Base-by-base conservation (phyloP, 2,113 vertebrate genomes). In the Scopus umbretta region DNA sequence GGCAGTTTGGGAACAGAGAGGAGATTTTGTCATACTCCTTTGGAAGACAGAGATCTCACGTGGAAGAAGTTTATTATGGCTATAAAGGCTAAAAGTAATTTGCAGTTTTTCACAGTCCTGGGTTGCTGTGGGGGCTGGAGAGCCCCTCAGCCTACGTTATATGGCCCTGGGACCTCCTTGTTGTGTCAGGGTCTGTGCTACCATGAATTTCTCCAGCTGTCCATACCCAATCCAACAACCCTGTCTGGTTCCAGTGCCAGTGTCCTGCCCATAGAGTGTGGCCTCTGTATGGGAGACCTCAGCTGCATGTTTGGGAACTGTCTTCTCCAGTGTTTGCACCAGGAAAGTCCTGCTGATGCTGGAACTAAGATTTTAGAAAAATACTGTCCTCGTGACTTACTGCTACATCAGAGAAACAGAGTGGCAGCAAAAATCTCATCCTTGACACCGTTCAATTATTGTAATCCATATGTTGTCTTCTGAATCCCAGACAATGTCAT, bases 231-330 rank as follows among this genome's bases (percentile, higher is more conserved):
- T 40, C 32, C 1, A 1, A 19, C 34, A 53, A 30, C 45, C 56
- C 49, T 10, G 0, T 6, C 23, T 4, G 4, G 27, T 36, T 6
- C 36, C 43, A 16, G 56, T 36, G 53, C 16, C n/a, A 1, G 11
- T 23, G 52, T 23, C 30, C 66, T 85, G 47, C 53, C 47, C 47
- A 11, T 3, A 7, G 45, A 32, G 34, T 0, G 3, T 18, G 26
- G 30, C 13, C 58, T 42, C 45, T 22, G 16, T 5, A 3, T 10
- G 49, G 65, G 30, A 61, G 17, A 42, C 79, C 53, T 49, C 53
- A 5, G 73, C n/a, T n/a, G 10, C 5, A 4, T 5, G 6, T 32
- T 21, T n/a, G 55, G 63, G 43, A 75, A 27, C 38, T 52, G 20
- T 7, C 36, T 80, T 74, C 36, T 61, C 53, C 55, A 18, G 32